Evolutionary conservation across 2,888 invertebrate species (phyloP), one percentile per base, ranked within the genome.

Genomic region (Synergus itoensis): DNA sequence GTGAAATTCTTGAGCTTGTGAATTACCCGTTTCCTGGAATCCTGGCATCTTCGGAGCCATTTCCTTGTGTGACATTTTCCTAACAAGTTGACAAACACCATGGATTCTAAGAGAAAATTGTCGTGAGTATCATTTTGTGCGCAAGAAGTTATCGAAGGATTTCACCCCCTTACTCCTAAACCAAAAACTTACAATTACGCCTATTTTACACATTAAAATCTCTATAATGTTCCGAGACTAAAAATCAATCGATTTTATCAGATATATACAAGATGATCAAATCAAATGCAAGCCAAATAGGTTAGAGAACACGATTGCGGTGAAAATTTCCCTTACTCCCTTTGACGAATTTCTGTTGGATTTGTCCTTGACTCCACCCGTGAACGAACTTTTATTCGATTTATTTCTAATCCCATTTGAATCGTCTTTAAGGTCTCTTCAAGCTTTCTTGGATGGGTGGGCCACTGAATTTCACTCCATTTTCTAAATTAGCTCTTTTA

Each of bases 61-160:
- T 64, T 48, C 14, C 8, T 16, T 16, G 64, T 28, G 43, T 77
- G 28, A 43, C 18, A 73, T 36, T 48, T 21, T 41, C n/a, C 4
- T 16, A 45, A 81, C 65, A 76, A 76, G 76, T 57, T 67, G 77
- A 78, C 36, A 63, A 79, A 80, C 83, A 82, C 76, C 83, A 92
- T 92, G 92, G 92, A 92, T 28, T 28, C 28, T 81, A 90, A 87
- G 84, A 89, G 92, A 89, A 92, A 92, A 91, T 89, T 92, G 87
- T 92, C 92, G 92, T 92, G 88, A 92, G 92, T 92, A 88, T 82
- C 75, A 14, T 64, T 60, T 81, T 63, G 63, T 79, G 62, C 21
- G 48, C 63, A 48, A 36, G n/a, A 41, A 78, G 73, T 77, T 65
- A 57, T 63, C 45, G 8, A 76, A 40, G 64, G 12, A 16, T 28